Percentiles rank a stretch among this genome's conserved stretches.
Evolutionary conservation across 2,888 invertebrate genomes (phyloP).

Genomic region (Limnephilus rhombicus): DNA sequence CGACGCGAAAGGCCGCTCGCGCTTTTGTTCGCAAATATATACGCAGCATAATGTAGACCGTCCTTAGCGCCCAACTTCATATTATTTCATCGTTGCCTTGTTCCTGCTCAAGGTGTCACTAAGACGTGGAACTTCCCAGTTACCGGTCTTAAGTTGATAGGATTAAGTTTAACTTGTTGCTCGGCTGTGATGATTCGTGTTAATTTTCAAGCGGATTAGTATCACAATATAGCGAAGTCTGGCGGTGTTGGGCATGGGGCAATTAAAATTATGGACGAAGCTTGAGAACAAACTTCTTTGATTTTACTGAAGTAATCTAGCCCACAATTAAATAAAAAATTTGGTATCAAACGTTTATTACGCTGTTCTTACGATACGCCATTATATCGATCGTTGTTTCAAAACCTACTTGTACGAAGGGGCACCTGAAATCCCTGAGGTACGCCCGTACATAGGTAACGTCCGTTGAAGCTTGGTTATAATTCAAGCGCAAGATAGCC

Average conservation of each 20-base stretch:
- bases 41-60: background rate
- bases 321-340: background rate
- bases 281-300: background rate
- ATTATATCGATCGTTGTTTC: background rate
- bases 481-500: background rate
- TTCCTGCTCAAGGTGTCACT: slow-evolving; percentile 33
- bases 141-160: slow-evolving; percentile 10
- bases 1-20: too few species aligned
- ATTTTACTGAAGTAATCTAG: background rate
- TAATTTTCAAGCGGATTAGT: background rate
- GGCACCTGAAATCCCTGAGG: background rate
- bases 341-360: background rate
- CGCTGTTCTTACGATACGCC: background rate
- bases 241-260: background rate
- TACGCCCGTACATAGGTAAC: background rate
- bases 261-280: background rate
- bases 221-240: background rate
- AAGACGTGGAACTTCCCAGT: slow-evolving; percentile 2
- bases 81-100: background rate
- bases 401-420: background rate
- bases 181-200: slow-evolving; percentile 46
- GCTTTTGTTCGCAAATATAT: too few species aligned
- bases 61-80: background rate
- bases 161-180: slow-evolving; percentile 56
- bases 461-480: background rate